Conservation (phyloP, 2,797 vertebrate species). For the Hyperoplus immaculatus region DNA sequence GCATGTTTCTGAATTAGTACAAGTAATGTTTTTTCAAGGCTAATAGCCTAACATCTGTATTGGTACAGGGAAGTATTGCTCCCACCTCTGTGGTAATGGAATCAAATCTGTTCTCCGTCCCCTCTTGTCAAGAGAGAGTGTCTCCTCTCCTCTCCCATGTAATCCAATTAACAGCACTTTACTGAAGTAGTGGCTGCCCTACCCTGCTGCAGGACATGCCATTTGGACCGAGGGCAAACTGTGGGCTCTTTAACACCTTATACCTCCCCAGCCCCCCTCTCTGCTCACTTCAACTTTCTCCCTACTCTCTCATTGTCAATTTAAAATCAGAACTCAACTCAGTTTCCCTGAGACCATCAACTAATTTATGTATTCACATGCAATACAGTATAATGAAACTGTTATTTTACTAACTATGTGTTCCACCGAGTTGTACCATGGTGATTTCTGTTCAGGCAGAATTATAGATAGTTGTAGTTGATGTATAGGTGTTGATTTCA, state of each 20-base stretch:
- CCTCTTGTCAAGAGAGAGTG: constrained; percentile 36
- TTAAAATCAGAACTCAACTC: neutral
- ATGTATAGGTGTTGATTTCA: too few species aligned
- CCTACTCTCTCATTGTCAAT: neutral
- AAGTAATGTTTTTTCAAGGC: neutral
- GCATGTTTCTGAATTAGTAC: neutral
- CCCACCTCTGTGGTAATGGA: constrained; percentile 64
- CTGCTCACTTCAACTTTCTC: neutral
- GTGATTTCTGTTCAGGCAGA: constrained; percentile 4
- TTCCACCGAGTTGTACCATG: neutral
- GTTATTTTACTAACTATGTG: neutral
- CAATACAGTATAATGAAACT: neutral
- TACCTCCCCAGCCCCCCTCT: neutral
- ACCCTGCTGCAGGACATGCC: constrained; percentile 52
- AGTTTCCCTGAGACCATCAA: neutral
- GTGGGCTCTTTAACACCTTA: constrained; percentile 65
- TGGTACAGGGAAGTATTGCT: constrained; percentile 51
- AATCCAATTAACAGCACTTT: constrained; percentile 78
- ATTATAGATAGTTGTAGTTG: neutral
- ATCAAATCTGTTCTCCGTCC: constrained; percentile 58
- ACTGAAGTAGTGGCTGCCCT: constrained; percentile 53
- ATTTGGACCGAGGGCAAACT: constrained; percentile 55
- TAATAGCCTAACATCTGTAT: constrained; percentile 28
- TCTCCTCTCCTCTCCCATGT: constrained; percentile 48
- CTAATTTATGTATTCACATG: neutral